These are phyloP conservation scores for Taenioides sp. DNA, from an alignment of 2,797 vertebrate species.

Conservation along the genomic window DNA sequence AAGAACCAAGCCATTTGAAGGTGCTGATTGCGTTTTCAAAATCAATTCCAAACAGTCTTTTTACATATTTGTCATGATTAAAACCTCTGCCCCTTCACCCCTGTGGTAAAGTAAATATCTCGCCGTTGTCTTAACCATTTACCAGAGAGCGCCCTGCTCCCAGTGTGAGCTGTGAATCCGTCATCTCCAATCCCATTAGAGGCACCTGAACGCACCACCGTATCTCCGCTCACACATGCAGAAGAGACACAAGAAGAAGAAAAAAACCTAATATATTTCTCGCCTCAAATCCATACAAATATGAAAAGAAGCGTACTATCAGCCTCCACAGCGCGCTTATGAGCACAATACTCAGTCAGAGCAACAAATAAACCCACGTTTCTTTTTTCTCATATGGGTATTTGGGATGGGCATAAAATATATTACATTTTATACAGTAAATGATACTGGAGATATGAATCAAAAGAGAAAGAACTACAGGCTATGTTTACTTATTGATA, in stretches of 20 bases:
- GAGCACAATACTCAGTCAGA: not conserved
- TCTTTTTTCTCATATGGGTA: not conserved
- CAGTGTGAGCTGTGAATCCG: not conserved
- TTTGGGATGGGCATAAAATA: slow-evolving; percentile 2
- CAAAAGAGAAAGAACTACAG: not conserved
- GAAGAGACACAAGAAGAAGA: not conserved
- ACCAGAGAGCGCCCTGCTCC: not conserved
- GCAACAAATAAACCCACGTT: not conserved
- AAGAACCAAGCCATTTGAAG: too few species aligned
- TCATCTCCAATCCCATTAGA: slow-evolving; percentile 6
- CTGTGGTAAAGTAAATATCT: too few species aligned
- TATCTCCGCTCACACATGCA: not conserved
- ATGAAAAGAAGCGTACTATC: not conserved
- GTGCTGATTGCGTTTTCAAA: too few species aligned
- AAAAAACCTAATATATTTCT: not conserved
- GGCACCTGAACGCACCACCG: not conserved
- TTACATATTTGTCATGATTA: too few species aligned
- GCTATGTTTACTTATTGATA: slow-evolving; percentile 2
- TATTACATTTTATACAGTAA: not conserved
- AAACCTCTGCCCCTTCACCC: too few species aligned
- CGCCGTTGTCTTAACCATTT: not conserved
- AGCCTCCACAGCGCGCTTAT: not conserved
- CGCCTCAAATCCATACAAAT: not conserved
- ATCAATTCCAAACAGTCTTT: too few species aligned
- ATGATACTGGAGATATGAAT: slow-evolving; percentile 1